Percentiles rank a stretch among this genome's conserved stretches.
Evolutionary conservation across 1,140 invertebrate genomes (phyloP).

Genomic region (Scaptomyza graminum): DNA sequence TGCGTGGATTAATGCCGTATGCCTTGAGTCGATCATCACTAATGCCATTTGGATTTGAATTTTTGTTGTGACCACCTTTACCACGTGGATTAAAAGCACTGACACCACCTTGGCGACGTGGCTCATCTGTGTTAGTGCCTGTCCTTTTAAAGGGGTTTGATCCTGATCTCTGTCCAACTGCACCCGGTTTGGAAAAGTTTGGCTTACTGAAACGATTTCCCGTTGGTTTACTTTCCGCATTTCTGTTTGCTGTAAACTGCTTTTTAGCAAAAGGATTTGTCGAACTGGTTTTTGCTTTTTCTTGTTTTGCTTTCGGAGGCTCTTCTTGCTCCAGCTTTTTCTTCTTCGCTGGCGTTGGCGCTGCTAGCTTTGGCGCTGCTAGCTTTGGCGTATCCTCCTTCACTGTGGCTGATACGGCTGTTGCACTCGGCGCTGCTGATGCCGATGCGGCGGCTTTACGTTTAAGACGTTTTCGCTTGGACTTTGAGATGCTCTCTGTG

Average conservation of each 20-base stretch:
- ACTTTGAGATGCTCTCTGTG: constrained; percentile 55
- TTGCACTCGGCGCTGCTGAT: constrained; percentile 1
- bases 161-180: not conserved
- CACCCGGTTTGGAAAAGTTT: not conserved
- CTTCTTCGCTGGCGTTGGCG: not conserved
- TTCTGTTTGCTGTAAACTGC: constrained; percentile 19
- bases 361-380: not conserved
- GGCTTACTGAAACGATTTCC: constrained; percentile 47
- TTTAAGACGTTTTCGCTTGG: constrained; percentile 66
- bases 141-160: constrained; percentile 60
- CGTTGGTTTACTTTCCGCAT: not conserved
- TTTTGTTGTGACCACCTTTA: constrained; percentile 38
- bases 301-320: not conserved
- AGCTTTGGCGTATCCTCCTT: not conserved
- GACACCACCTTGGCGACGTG: not conserved
- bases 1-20: constrained; percentile 96
- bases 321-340: not conserved
- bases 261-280: constrained; percentile 35
- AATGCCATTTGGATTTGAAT: constrained; percentile 49
- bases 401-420: not conserved
- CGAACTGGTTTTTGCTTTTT: not conserved
- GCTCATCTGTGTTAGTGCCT: not conserved
- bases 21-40: constrained; percentile 91
- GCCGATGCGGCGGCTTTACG: constrained; percentile 66
- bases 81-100: constrained; percentile 30